These are phyloP conservation scores for Lepetodrilus schrolli DNA, from an alignment of 2,888 invertebrate species.

Conservation along the genomic window DNA sequence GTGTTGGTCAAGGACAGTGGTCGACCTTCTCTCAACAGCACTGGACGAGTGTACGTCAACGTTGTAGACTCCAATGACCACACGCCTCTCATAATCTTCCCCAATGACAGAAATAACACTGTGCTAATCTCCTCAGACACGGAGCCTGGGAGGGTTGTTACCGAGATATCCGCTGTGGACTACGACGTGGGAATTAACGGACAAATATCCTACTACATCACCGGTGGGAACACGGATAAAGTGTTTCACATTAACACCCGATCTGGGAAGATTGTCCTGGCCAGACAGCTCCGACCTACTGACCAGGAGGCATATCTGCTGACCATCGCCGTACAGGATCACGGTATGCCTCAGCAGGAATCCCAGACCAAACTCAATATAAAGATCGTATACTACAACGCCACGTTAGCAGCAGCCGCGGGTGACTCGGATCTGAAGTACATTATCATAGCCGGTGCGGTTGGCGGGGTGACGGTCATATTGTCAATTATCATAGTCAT, in stretches of 20 bases:
- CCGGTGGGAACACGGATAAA: conserved; percentile 47
- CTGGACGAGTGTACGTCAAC: conserved; percentile 54
- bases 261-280: conserved; percentile 53
- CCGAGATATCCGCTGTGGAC: conserved; percentile 52
- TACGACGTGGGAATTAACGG: conserved; percentile 59
- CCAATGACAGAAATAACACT: conserved; percentile 52
- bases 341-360: conserved; percentile 51
- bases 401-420: conserved; percentile 17
- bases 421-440: conserved; percentile 42
- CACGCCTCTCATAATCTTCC: conserved; percentile 60
- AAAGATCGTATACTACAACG: conserved; percentile 38
- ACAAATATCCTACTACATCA: conserved; percentile 50
- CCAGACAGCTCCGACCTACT: conserved; percentile 38
- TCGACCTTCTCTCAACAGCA: conserved; percentile 50
- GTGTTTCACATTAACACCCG: conserved; percentile 47
- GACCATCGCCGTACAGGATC: conserved; percentile 56
- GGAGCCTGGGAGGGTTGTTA: conserved; percentile 41
- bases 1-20: conserved; percentile 64
- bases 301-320: conserved; percentile 51
- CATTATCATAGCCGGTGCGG: conserved; percentile 48
- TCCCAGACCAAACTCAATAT: conserved; percentile 46
- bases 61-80: conserved; percentile 69
- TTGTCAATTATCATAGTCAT: conserved; percentile 46
- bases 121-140: conserved; percentile 44
- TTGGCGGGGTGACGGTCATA: conserved; percentile 45